These are phyloP conservation scores for Hypena proboscidalis DNA, from an alignment of 2,888 invertebrate species.

Conservation along the genomic window DNA sequence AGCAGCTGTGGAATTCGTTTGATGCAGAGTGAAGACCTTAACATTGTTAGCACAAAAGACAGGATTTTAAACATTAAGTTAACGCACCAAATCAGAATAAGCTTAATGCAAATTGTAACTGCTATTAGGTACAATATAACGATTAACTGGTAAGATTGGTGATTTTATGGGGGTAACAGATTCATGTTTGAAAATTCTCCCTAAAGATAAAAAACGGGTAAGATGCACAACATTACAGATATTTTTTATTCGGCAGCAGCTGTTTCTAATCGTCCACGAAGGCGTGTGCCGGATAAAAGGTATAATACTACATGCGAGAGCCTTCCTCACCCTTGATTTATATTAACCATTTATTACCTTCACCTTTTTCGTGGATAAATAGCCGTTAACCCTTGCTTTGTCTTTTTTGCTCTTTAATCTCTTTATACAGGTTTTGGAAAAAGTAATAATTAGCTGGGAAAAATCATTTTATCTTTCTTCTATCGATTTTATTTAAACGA, in stretches of 20 bases:
- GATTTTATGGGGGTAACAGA: conserved; percentile 13
- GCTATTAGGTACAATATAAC: too few species aligned
- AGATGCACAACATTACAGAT: conserved; percentile 45
- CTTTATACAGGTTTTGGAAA: background rate
- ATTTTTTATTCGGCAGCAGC: conserved; percentile 48
- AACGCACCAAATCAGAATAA: too few species aligned
- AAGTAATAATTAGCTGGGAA: conserved; percentile 7
- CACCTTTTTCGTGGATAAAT: conserved; percentile 26
- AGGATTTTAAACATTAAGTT: too few species aligned
- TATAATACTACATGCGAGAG: conserved; percentile 27
- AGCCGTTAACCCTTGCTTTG: conserved; percentile 4
- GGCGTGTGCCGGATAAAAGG: conserved; percentile 44
- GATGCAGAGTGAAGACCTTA: too few species aligned
- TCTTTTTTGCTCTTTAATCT: conserved; percentile 7
- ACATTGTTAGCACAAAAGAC: too few species aligned
- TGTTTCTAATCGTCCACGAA: conserved; percentile 46
- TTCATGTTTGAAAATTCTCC: conserved; percentile 28
- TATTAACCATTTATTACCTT: conserved; percentile 40
- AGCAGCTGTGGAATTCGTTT: too few species aligned
- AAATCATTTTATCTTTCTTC: conserved; percentile 4
- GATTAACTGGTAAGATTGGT: too few species aligned
- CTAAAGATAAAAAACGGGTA: conserved; percentile 27
- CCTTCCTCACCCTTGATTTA: conserved; percentile 43
- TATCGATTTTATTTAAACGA: conserved; percentile 14
- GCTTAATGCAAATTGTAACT: too few species aligned